These are phyloP conservation scores for Archips crataeganus DNA, from an alignment of 2,888 invertebrate genomes.

Conservation along the genomic window DNA sequence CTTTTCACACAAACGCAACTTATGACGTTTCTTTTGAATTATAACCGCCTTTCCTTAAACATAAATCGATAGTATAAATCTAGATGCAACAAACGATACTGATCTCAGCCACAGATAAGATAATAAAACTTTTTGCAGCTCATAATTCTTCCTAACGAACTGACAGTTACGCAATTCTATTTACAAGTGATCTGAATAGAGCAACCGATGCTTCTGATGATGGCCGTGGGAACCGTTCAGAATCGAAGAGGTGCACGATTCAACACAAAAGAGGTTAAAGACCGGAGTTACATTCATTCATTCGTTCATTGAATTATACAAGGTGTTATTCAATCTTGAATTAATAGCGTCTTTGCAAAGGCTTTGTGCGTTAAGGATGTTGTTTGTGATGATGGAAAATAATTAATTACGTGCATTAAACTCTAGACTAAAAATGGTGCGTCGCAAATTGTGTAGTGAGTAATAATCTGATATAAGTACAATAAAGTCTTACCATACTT, in stretches of 20 bases:
- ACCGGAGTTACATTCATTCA: slow-evolving; percentile 13
- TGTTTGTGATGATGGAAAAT: background rate
- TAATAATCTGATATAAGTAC: too few species aligned
- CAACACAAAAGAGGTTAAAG: slow-evolving; percentile 19
- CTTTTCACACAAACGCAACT: too few species aligned
- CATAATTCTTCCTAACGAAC: slow-evolving; percentile 27
- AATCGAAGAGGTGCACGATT: slow-evolving; percentile 11
- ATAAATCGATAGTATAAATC: background rate
- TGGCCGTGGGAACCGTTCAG: slow-evolving; percentile 19
- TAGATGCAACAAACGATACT: background rate
- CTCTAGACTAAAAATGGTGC: background rate
- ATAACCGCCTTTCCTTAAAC: too few species aligned
- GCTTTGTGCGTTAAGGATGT: background rate
- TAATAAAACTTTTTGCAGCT: slow-evolving; percentile 3
- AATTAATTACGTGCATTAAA: background rate
- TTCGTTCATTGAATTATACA: slow-evolving; percentile 18
- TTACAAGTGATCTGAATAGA: slow-evolving; percentile 23
- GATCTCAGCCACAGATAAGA: background rate
- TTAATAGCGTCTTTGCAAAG: slow-evolving; percentile 23
- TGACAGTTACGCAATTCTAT: slow-evolving; percentile 25
- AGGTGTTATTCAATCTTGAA: slow-evolving; percentile 29
- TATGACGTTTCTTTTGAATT: background rate
- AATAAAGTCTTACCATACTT: background rate
- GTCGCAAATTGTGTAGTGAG: too few species aligned
- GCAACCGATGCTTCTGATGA: slow-evolving; percentile 18